Conservation (phyloP, 2,797 vertebrate genomes). For the Mastacembelus armatus region DNA sequence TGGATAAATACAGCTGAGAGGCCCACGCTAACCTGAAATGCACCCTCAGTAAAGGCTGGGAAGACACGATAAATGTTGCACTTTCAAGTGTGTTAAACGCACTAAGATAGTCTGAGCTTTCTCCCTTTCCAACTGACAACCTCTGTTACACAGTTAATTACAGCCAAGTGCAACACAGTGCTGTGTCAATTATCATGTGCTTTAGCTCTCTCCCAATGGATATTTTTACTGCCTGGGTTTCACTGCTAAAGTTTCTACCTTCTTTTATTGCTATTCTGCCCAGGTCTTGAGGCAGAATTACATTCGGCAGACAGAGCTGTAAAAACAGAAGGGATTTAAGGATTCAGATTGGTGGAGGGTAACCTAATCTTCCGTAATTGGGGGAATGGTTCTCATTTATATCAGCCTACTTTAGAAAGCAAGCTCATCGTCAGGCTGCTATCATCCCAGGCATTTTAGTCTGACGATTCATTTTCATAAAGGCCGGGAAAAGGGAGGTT, state of each 20-base stretch:
- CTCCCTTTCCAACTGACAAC: slow-evolving; percentile 71
- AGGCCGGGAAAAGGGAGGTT: slow-evolving; percentile 44
- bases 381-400: slow-evolving; percentile 78
- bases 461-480: slow-evolving; percentile 63
- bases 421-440: slow-evolving; percentile 64
- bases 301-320: slow-evolving; percentile 74
- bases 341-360: slow-evolving; percentile 77
- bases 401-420: slow-evolving; percentile 73
- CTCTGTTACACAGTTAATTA: slow-evolving; percentile 79
- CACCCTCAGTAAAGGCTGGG: slow-evolving; percentile 46
- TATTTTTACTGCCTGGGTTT: slow-evolving; percentile 67
- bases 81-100: slow-evolving; percentile 71
- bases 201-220: slow-evolving; percentile 64
- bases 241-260: slow-evolving; percentile 67
- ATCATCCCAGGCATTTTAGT: slow-evolving; percentile 61
- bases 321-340: slow-evolving; percentile 79
- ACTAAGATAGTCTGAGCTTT: slow-evolving; percentile 58
- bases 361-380: slow-evolving; percentile 82
- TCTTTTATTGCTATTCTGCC: slow-evolving; percentile 76
- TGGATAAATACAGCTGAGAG: slow-evolving; percentile 41
- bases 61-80: slow-evolving; percentile 67
- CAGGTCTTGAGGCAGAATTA: slow-evolving; percentile 71
- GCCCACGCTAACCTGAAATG: slow-evolving; percentile 60
- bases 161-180: slow-evolving; percentile 74
- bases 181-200: slow-evolving; percentile 77